These are phyloP conservation scores for Diachrysia chrysitis DNA, from an alignment of 2,888 invertebrate species.

Conservation along the genomic window DNA sequence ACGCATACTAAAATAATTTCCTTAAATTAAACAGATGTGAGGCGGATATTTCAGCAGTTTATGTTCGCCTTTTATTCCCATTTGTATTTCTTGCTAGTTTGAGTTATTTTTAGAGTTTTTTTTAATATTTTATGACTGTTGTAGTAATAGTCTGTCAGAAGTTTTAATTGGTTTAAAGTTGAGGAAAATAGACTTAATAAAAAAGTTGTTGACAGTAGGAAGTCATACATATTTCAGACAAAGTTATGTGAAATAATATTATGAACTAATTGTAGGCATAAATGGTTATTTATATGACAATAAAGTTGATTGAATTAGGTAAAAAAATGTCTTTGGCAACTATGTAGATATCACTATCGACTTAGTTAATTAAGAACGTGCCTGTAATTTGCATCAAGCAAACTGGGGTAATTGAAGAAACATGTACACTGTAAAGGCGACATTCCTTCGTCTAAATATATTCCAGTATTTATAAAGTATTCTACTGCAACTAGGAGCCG, in stretches of 20 bases:
- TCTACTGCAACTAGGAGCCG: constrained; percentile 13
- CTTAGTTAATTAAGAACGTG: not conserved
- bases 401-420: not conserved
- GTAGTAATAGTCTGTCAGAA: not conserved
- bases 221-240: not conserved
- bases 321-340: not conserved
- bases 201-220: not conserved
- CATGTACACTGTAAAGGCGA: not conserved
- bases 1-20: constrained; percentile 42
- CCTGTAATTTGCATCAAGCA: not conserved
- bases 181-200: not conserved
- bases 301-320: not conserved
- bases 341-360: no score
- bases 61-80: constrained; percentile 25
- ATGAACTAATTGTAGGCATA: no score
- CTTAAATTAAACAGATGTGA: constrained; percentile 40
- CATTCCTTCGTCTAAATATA: constrained; percentile 7
- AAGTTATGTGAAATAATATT: not conserved
- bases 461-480: constrained; percentile 12
- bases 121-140: constrained; percentile 13
- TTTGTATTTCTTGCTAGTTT: constrained; percentile 12
- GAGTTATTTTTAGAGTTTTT: constrained; percentile 15
- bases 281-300: not conserved
- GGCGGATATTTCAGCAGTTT: constrained; percentile 31
- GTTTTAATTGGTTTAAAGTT: not conserved